Percentiles rank a stretch among this genome's conserved stretches.
Conservation (phyloP, 2,888 invertebrate species). For the Oscheius sp. region DNA sequence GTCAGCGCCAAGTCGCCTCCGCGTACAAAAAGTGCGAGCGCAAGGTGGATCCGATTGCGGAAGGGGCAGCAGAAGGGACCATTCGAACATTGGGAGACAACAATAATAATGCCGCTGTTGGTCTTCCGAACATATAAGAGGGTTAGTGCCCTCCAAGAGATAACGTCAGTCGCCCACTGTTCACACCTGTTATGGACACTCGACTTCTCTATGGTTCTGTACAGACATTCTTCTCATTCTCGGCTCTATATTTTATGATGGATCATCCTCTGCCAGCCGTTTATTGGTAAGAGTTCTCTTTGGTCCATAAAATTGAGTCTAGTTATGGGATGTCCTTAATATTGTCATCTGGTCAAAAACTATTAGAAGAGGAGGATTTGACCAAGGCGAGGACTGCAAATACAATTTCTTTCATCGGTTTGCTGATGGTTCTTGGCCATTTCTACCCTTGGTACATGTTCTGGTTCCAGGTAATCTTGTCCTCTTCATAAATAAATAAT, state of each 20-base stretch:
- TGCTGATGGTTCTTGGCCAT: constrained; percentile 84
- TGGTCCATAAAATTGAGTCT: constrained; percentile 34
- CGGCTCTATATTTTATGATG: constrained; percentile 91
- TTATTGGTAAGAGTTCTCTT: constrained; percentile 39
- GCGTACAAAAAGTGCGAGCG: constrained; percentile 33
- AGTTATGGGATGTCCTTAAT: constrained; percentile 87
- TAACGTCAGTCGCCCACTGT: background rate
- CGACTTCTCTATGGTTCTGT: too few species aligned
- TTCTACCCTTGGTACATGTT: constrained; percentile 95
- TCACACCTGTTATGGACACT: background rate
- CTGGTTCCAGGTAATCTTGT: constrained; percentile 72
- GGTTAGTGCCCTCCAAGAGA: background rate
- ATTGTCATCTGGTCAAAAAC: constrained; percentile 88
- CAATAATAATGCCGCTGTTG: too few species aligned
- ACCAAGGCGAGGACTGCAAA: constrained; percentile 75
- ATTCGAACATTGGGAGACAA: background rate
- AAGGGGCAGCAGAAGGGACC: constrained; percentile 18
- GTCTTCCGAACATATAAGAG: background rate
- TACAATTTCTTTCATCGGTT: constrained; percentile 38
- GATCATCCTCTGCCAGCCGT: constrained; percentile 92
- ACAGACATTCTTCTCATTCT: too few species aligned
- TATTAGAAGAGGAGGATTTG: too few species aligned
- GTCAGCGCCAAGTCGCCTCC: constrained; percentile 28
- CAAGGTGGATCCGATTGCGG: constrained; percentile 32
- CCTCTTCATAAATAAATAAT: background rate